phyloP scores from a whole-genome alignment of 2,113 vertebrate genomes.

The Eubucco bourcierii region DNA sequence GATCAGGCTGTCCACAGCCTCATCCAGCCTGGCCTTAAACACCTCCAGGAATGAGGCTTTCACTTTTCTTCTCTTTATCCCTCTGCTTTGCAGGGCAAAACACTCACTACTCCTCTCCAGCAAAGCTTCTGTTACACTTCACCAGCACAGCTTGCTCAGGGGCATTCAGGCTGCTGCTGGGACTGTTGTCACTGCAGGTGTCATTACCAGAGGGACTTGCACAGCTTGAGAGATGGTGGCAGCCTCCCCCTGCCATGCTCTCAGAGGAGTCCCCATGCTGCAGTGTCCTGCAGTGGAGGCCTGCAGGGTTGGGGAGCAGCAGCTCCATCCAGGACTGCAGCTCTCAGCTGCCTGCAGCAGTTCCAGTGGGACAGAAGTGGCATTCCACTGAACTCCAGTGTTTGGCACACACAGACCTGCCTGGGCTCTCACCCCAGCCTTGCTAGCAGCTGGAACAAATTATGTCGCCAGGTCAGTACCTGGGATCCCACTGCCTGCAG shows the following conservation, averaged over 20 bases:
- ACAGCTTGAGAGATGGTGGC: not conserved
- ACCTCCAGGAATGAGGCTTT: no score
- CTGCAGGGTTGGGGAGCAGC: not conserved
- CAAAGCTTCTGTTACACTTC: not conserved
- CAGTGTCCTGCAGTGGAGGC: not conserved
- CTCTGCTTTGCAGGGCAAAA: not conserved
- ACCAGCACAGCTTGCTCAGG: not conserved
- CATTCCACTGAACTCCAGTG: not conserved
- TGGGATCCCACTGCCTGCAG: not conserved
- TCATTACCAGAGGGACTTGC: rapidly evolving
- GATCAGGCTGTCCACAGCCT: no score
- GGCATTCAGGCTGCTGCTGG: not conserved
- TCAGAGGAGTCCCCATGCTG: rapidly evolving
- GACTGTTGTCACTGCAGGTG: rapidly evolving
- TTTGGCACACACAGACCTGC: not conserved
- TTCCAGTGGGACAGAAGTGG: rapidly evolving
- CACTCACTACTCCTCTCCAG: not conserved
- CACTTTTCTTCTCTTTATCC: not conserved
- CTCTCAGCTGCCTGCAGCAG: not conserved
- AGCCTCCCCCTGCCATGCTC: not conserved
- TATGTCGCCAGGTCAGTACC: not conserved
- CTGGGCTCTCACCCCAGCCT: not conserved
- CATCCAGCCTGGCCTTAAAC: no score
- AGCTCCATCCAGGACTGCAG: not conserved
- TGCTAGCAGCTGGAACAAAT: not conserved